Evolutionary conservation across 1,140 invertebrate genomes (phyloP), one percentile per base, ranked within the genome.

Genomic region (Nymphalis io): DNA sequence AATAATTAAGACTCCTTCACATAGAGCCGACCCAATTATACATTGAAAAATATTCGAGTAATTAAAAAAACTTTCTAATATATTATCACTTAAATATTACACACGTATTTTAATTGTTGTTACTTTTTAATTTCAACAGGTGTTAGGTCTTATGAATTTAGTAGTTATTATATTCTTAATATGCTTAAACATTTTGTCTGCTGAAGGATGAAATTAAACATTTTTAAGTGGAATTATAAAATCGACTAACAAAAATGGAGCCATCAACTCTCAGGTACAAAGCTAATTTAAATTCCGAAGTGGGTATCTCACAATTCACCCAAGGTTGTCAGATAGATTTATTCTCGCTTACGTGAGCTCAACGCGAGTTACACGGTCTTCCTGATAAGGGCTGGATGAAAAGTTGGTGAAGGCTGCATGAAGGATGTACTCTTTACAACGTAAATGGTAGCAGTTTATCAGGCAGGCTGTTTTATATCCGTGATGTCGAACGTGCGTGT

Each of bases 311-410:
- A 74, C 75, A 70, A 73, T 60, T 70, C 69, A 65, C 60, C 57
- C 57, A 8, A 38, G 15, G 48, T 61, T 71, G 70, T 63, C 73
- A 71, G 64, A 73, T 66, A 60, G 73, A 78, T 75, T 78, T 78
- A 78, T 75, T 66, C 64, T 10, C 70, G 70, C 70, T 75, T 71
- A 73, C 59, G 73, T 74, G 66, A 75, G 70, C 62, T 27, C 68
- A 23, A 63, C 51, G 66, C 64, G 65, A 61, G 60, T 53, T 33
- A 63, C 61, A 53, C 61, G 61, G 42, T 62, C 27, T 48, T 42
- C 74, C 42, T 60, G 70, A 74, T 72, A 70, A 70, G 64, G 65
- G 72, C 59, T 67, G 70, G 65, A 78, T 78, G 76, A 78, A 78
- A 78, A 78, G 73, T 78, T 70, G 70, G 60, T 58, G 63, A 71